These are phyloP conservation scores for Pempheris klunzingeri DNA, from an alignment of 2,797 vertebrate species.

Conservation along the genomic window DNA sequence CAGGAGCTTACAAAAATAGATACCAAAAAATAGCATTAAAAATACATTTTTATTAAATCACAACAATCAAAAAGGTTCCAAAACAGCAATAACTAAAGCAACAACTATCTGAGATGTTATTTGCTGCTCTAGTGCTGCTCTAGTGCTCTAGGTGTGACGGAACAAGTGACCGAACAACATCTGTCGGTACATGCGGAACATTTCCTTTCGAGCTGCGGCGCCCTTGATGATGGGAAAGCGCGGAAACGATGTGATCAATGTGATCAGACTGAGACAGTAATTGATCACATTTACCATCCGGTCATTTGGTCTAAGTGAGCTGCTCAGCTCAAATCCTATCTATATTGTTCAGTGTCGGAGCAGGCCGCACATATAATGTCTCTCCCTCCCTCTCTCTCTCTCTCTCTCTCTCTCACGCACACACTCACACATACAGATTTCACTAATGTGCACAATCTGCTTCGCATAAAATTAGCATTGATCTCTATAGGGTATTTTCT, in stretches of 20 bases:
- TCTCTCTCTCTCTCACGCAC: neutral
- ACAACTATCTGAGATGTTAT: neutral
- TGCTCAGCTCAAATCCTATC: neutral
- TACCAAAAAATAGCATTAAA: neutral
- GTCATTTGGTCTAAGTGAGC: neutral
- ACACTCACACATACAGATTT: conserved; percentile 2
- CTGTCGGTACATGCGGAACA: neutral
- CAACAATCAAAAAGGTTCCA: neutral
- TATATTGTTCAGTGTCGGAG: neutral
- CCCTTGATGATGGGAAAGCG: neutral
- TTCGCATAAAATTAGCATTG: conserved; percentile 51
- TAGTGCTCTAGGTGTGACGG: neutral
- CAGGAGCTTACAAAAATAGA: neutral
- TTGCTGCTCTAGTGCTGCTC: too few species aligned
- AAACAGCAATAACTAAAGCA: neutral
- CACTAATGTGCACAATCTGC: conserved; percentile 16
- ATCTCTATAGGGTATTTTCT: conserved; percentile 15
- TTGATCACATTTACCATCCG: neutral
- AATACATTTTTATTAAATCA: too few species aligned
- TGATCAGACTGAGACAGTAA: neutral
- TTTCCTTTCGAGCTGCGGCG: neutral
- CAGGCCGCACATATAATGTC: neutral
- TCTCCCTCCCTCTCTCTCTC: neutral
- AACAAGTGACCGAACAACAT: neutral
- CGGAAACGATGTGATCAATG: neutral